Evolutionary conservation across 2,113 vertebrate species (phyloP), one percentile per base, ranked within the genome.

Genomic region (Amphiprion ocellaris): DNA sequence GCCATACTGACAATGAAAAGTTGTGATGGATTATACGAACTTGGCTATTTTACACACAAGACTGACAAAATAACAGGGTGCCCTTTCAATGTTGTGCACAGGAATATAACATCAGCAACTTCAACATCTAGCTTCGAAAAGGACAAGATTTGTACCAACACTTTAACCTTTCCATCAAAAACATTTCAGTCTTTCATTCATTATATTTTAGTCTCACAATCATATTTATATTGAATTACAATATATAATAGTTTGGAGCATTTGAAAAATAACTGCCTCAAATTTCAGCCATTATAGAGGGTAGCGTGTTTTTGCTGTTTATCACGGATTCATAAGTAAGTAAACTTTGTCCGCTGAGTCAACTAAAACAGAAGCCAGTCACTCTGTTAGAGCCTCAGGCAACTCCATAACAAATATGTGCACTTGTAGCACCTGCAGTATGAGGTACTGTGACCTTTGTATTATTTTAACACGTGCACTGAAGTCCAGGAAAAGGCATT

Each of bases 71-170:
- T 44, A 33, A 58, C 53, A 55, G 46, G 54, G 39, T 69, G 56
- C 30, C 65, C 56, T 63, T 64, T 58, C 65, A 63, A 50, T 28
- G 21, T 28, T 50, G 58, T 63, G 50, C 58, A 74, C 69, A 8
- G 1, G 1, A 65, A 24, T 12, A 37, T 37, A 10, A 37, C 33
- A 37, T 46, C 19, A 60, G 4, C 46, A 55, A 28, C 63, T 68
- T 30, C 6, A 5, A 30, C 30, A 30, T 30, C 26, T 11, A 68
- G 28, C 12, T 19, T 56, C 46, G 46, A 59, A 58, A 56, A 39
- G n/a, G 26, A 63, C 14, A 10, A 55, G 39, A 56, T 70, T 26
- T 60, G 5, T 58, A 24, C 66, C 33, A 30, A 53, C 60, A 65
- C 44, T 54, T 59, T 52, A 30, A 52, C 5, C 12, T 30, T 17